Conservation (phyloP, 2,797 vertebrate species). For the Anniella stebbinsi region DNA sequence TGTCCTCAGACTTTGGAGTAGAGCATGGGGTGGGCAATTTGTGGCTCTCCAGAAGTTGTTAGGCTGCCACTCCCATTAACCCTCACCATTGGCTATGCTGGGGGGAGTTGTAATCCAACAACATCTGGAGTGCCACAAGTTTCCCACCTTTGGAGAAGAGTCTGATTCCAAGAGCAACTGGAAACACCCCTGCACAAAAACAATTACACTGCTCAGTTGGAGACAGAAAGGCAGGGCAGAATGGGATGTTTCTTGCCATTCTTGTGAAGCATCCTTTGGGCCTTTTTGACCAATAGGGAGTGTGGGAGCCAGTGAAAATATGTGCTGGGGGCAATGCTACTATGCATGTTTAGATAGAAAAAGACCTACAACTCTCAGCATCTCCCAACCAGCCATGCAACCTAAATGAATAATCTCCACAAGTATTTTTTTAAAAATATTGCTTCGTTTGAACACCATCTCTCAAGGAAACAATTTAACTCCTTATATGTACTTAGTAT, state of each 20-base stretch:
- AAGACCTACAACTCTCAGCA: too few relatives aligned
- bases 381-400: too few relatives aligned
- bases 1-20: too few relatives aligned
- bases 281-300: background rate
- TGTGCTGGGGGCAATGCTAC: background rate
- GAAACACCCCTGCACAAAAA: background rate
- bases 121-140: too few relatives aligned
- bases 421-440: background rate
- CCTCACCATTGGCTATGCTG: too few relatives aligned
- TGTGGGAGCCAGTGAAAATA: background rate
- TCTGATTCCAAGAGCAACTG: background rate
- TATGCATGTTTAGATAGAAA: too few relatives aligned
- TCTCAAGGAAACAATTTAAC: background rate
- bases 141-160: too few relatives aligned
- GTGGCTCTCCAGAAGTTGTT: too few relatives aligned
- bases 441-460: background rate
- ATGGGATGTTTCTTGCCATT: background rate
- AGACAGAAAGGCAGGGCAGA: background rate
- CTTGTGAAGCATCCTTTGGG: background rate
- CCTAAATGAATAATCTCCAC: background rate
- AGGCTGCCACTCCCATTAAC: too few relatives aligned
- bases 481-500: background rate
- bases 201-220: background rate
- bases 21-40: too few relatives aligned
- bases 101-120: too few relatives aligned